A percentile compares a stretch with the other conserved stretches of the same genome.
Evolutionary conservation across 2,888 invertebrate genomes (phyloP).

Genomic region (Eurytoma adleriae): DNA sequence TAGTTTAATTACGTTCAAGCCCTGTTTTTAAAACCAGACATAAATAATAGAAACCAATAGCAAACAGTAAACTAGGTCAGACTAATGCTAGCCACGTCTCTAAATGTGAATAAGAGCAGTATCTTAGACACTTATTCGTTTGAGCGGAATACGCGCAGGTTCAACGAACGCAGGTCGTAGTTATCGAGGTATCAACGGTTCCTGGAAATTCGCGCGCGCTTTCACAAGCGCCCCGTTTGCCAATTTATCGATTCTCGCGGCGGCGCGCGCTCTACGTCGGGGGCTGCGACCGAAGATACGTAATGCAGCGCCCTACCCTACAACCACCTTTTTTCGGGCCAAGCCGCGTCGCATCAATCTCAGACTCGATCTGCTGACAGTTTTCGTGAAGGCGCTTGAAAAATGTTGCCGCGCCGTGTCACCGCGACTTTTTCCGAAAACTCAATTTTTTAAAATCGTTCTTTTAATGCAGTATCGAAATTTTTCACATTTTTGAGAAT

Average conservation of each 20-base stretch:
- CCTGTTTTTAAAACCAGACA: too few relatives aligned
- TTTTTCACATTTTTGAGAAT: too few relatives aligned
- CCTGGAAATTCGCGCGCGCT: not conserved
- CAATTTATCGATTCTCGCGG: conserved; percentile 28
- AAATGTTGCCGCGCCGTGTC: not conserved
- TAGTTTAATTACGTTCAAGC: too few relatives aligned
- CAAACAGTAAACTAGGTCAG: too few relatives aligned
- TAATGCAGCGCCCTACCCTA: too few relatives aligned
- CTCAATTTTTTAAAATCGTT: not conserved
- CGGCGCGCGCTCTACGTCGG: not conserved
- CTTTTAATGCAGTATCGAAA: too few relatives aligned
- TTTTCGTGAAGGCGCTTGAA: not conserved
- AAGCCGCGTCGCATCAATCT: conserved; percentile 14
- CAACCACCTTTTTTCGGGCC: not conserved
- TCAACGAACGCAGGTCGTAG: too few relatives aligned
- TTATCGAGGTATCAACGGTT: not conserved
- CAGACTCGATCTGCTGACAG: conserved; percentile 12
- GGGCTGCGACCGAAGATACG: not conserved
- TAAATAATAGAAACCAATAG: too few relatives aligned
- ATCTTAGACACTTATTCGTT: too few relatives aligned
- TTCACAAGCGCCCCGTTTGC: not conserved
- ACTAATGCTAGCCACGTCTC: too few relatives aligned
- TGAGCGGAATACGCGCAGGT: too few relatives aligned
- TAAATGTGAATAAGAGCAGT: too few relatives aligned
- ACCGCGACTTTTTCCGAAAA: not conserved